Conservation (phyloP, 2,797 vertebrate species). For the Hapalemur alaotrensis region DNA sequence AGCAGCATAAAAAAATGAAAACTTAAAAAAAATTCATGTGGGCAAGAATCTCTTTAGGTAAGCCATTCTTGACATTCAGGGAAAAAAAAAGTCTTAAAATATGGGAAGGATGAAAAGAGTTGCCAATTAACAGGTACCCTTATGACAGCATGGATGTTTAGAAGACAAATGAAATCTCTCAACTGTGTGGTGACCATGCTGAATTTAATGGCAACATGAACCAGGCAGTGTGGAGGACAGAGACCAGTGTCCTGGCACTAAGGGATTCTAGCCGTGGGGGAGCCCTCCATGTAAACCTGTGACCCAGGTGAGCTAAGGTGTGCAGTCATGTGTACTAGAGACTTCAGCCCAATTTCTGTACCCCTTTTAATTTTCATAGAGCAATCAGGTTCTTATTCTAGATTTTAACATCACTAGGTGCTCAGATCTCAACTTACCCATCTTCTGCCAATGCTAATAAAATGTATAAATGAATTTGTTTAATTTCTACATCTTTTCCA, state of each 20-base stretch:
- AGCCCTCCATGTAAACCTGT: not conserved
- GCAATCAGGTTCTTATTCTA: not conserved
- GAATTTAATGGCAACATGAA: not conserved
- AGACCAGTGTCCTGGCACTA: not conserved
- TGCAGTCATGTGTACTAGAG: not conserved
- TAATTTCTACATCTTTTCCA: not conserved
- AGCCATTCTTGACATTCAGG: not conserved
- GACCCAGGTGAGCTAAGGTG: not conserved
- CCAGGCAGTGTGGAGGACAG: not conserved
- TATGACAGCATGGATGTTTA: not conserved
- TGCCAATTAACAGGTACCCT: not conserved
- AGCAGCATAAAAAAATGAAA: not conserved
- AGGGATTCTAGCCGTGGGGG: not conserved
- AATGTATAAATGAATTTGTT: not conserved
- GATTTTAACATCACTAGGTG: not conserved
- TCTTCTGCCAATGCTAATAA: not conserved
- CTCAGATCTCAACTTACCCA: not conserved
- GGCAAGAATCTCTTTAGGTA: not conserved
- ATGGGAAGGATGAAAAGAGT: not conserved
- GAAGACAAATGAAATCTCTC: not conserved
- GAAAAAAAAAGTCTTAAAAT: not conserved
- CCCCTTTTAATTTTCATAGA: not conserved
- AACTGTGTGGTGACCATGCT: not conserved
- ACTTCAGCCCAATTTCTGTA: not conserved
- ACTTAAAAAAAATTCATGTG: not conserved